Conservation (phyloP, 2,888 invertebrate genomes). For the Macrophya alboannulata region DNA sequence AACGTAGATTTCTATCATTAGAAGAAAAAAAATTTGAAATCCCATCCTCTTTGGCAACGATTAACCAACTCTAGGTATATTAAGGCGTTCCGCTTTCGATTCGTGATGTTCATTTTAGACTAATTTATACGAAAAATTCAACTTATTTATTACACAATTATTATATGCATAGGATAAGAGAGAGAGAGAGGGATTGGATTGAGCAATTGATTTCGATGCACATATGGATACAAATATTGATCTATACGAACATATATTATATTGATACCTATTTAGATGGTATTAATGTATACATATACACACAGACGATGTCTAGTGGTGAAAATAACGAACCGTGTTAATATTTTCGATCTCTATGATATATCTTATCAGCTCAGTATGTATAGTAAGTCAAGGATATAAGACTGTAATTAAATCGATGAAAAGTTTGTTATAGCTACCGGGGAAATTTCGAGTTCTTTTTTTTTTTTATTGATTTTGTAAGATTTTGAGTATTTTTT, state of each 20-base stretch:
- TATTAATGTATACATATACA: neutral
- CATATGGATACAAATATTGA: neutral
- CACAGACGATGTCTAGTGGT: neutral
- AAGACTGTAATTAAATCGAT: slow-evolving; percentile 7
- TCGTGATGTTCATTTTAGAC: neutral
- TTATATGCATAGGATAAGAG: neutral
- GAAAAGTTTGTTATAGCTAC: neutral
- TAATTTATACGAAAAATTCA: neutral
- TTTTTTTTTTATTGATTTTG: too few relatives aligned
- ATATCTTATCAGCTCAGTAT: neutral
- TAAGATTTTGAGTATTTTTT: too few relatives aligned
- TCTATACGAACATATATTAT: neutral
- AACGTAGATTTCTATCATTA: neutral
- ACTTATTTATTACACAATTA: slow-evolving; percentile 7
- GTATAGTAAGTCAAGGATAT: neutral
- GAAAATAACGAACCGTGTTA: neutral
- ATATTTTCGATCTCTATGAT: neutral
- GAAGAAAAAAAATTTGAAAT: neutral
- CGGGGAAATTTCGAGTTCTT: neutral
- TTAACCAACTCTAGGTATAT: neutral
- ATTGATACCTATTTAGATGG: neutral
- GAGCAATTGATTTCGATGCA: slow-evolving; percentile 4
- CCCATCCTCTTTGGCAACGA: slow-evolving; percentile 19
- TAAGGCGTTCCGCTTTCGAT: slow-evolving; percentile 23
- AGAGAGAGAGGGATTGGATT: neutral